Base-by-base conservation (phyloP, 2,888 invertebrate species). In the Caenorhabditis wallacei region DNA sequence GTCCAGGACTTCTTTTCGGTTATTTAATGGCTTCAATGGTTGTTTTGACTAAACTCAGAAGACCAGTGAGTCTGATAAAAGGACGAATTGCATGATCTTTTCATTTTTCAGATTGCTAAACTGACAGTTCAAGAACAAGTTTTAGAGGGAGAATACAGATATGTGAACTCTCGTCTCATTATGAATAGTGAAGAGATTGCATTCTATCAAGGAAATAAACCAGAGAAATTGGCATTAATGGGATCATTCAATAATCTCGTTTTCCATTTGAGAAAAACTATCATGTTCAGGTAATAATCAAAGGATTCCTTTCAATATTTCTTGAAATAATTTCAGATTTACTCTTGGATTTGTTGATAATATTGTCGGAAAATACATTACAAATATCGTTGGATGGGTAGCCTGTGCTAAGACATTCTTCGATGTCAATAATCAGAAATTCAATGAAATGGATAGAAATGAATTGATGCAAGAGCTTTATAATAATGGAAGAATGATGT, bases 131-230 rank as follows among this genome's bases (percentile, higher is more conserved):
- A 95, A 82, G 98, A 99, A 92, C 98, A 98, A 93, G 96, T 96
- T 92, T 93, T 98, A 18, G 99, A 99, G 93, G 99, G 98, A 70
- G 98, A 99, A 94, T 98, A 96, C 93, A 94, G 98, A 92, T 98
- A 96, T 92, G 97, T 98, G 43, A 97, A 99, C 93, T 96, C 98
- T 1, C 94, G 98, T 66, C 94, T 99, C 35, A 98, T 99, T 82
- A 97, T 97, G 0, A 97, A 98, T 93, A 96, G 97, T 0, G 98
- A 99, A 93, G 99, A 99, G 93, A 94, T 97, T 53, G 94, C 94
- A 3, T 94, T 94, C 90, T 94, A 94, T 88, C 94, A 94, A 78
- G 86, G 86, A 54, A 82, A 86, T 48, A 78, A 86, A 11, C 94
- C 97, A 16, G 98, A 98, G 92, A 95, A 96, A 92, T 93, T 95